These are phyloP conservation scores for Haemorhous mexicanus DNA, from an alignment of 2,113 vertebrate species.

Conservation along the genomic window DNA sequence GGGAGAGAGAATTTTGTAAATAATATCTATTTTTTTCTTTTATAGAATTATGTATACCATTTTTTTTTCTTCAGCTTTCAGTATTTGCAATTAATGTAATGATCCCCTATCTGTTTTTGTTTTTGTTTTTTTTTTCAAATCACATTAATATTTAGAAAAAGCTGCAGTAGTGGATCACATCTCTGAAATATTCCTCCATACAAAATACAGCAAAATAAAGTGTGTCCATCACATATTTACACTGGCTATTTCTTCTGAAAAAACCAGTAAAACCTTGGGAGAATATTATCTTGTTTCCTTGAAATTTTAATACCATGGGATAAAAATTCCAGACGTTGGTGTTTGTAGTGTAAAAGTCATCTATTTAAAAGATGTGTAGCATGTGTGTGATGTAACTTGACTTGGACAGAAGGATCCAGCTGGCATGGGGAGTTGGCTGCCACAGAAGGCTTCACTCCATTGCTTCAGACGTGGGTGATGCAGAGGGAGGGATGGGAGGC, in stretches of 20 bases:
- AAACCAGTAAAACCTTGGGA: background rate
- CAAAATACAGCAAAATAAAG: background rate
- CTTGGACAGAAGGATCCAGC: background rate
- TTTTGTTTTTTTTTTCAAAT: background rate
- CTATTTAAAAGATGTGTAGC: background rate
- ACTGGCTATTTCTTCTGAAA: background rate
- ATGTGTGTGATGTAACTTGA: background rate
- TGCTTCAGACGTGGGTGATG: accelerated
- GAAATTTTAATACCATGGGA: background rate
- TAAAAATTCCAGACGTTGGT: background rate
- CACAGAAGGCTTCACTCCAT: background rate
- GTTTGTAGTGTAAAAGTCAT: background rate
- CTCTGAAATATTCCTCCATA: background rate
- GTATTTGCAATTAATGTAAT: background rate
- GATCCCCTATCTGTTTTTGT: background rate
- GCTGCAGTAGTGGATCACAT: background rate
- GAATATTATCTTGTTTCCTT: background rate
- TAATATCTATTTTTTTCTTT: background rate
- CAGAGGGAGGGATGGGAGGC: background rate
- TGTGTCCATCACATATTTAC: background rate
- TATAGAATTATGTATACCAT: background rate
- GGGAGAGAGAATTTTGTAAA: background rate
- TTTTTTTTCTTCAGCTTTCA: background rate
- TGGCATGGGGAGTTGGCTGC: background rate
- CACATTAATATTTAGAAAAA: background rate